Evolutionary conservation across 2,888 invertebrate species (phyloP).

Genomic region (Amphipoea lucens): DNA sequence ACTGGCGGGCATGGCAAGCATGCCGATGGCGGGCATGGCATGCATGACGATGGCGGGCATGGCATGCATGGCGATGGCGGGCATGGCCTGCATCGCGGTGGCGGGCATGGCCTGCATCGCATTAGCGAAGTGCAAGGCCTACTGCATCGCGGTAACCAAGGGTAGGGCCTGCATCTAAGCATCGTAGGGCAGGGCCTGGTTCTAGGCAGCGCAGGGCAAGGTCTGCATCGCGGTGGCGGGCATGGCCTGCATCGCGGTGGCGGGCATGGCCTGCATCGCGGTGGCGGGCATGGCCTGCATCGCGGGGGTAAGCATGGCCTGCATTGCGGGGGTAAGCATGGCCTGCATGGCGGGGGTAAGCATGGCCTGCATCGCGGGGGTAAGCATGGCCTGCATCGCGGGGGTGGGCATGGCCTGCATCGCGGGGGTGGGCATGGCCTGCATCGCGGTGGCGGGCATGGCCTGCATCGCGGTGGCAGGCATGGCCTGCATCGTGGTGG

Average conservation of each 20-base stretch:
- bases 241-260: background rate
- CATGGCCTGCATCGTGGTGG: background rate
- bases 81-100: background rate
- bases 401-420: conserved; percentile 3
- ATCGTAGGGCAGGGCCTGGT: no score
- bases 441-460: conserved; percentile 2
- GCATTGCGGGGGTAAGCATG: background rate
- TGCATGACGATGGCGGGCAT: background rate
- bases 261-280: background rate
- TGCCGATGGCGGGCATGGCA: background rate
- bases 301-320: conserved; percentile 13
- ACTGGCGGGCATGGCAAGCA: background rate
- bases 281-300: background rate
- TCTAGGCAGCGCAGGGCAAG: background rate
- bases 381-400: background rate
- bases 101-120: conserved; percentile 2
- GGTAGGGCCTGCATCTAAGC: background rate
- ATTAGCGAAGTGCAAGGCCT: no score
- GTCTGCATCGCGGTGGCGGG: background rate
- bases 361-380: conserved; percentile 32
- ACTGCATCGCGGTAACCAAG: background rate
- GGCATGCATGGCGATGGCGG: conserved; percentile 31
- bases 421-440: background rate
- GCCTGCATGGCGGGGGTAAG: background rate
- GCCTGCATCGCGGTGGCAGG: background rate